Percentiles rank a stretch among this genome's conserved stretches.
phyloP scores from a whole-genome alignment of 1,140 invertebrate species.

The Lordiphosa mommai region DNA sequence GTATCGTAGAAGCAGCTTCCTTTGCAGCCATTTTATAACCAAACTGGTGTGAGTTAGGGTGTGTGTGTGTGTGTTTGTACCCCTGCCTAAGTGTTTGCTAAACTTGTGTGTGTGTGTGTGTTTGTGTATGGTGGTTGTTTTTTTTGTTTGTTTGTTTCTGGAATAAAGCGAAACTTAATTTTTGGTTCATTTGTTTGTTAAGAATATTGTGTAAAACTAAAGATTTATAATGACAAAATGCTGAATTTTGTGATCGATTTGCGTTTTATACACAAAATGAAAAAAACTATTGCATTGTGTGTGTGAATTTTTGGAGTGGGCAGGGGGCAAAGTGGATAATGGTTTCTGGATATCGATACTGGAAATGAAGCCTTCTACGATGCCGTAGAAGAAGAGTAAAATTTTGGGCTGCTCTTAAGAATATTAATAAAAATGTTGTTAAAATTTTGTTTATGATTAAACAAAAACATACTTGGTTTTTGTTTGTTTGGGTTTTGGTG shows the following conservation, averaged over 20 bases:
- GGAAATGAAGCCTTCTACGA: slow-evolving; percentile 76
- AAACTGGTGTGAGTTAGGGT: slow-evolving; percentile 59
- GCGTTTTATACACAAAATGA: slow-evolving; percentile 75
- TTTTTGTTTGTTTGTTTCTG: slow-evolving; percentile 36
- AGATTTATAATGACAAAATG: slow-evolving; percentile 62
- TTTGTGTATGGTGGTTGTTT: slow-evolving; percentile 55
- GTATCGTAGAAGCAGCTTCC: slow-evolving; percentile 76
- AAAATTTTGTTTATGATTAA: slow-evolving; percentile 11
- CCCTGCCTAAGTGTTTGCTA: slow-evolving; percentile 41
- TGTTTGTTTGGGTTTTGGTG: slow-evolving; percentile 35
- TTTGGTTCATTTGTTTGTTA: slow-evolving; percentile 37
- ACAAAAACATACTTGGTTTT: slow-evolving; percentile 62
- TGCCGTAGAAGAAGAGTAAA: slow-evolving; percentile 71
- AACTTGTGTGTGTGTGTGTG: slow-evolving; percentile 51
- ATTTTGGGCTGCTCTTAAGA: slow-evolving; percentile 11
- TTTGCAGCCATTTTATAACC: slow-evolving; percentile 75
- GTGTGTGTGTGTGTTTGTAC: slow-evolving; percentile 27
- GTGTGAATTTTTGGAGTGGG: slow-evolving; percentile 48
- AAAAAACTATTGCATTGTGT: slow-evolving; percentile 77
- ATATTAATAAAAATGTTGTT: not conserved
- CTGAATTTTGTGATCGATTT: slow-evolving; percentile 67
- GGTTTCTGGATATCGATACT: slow-evolving; percentile 32
- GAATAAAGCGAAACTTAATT: slow-evolving; percentile 48
- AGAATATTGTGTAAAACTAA: slow-evolving; percentile 52
- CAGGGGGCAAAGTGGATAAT: slow-evolving; percentile 22